phyloP scores from a whole-genome alignment of 2,888 invertebrate genomes.

The Morpho achilles region DNA sequence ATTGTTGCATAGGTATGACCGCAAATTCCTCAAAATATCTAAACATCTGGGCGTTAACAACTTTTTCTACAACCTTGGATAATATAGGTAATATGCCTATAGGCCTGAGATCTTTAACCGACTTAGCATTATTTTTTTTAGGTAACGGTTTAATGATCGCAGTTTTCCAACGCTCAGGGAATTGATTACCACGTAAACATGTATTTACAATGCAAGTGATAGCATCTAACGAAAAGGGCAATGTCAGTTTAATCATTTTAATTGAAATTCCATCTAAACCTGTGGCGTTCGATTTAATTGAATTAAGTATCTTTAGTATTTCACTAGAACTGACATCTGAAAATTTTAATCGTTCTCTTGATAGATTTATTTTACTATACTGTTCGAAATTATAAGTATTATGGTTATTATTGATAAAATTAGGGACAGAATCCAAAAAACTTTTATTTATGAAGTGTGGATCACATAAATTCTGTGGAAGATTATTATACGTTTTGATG shows the following conservation, averaged over 20 bases:
- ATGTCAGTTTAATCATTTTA: neutral
- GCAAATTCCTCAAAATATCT: no score
- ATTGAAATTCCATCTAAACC: no score
- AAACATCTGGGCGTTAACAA: no score
- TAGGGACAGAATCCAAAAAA: neutral
- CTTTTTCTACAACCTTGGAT: no score
- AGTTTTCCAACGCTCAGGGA: neutral
- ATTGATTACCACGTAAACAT: neutral
- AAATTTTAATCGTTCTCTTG: neutral
- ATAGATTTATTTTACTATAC: neutral
- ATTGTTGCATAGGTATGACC: neutral
- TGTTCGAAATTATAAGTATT: neutral
- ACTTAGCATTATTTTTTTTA: no score
- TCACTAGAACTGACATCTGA: no score
- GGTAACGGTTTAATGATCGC: no score
- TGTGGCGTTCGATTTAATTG: no score
- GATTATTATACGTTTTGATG: neutral
- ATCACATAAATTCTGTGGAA: neutral
- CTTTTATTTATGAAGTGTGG: neutral
- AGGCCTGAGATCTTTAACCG: no score
- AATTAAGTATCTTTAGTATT: no score
- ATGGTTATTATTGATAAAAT: neutral
- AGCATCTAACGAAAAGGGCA: neutral
- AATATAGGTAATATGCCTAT: no score
- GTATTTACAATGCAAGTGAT: no score